These are phyloP conservation scores for Pluvianellus socialis DNA, from an alignment of 2,113 vertebrate species.

Conservation along the genomic window DNA sequence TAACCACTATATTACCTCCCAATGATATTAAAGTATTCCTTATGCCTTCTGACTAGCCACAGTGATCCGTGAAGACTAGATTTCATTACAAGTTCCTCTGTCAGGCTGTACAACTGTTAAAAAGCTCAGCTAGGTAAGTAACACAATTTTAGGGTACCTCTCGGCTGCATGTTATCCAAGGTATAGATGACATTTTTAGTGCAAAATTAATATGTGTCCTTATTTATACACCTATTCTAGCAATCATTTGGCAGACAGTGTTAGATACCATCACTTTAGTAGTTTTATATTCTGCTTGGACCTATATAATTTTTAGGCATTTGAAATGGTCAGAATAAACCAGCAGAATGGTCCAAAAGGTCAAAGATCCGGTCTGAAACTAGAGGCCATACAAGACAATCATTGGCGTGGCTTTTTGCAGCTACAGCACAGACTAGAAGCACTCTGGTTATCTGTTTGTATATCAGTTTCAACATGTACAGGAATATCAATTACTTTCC, in stretches of 20 bases:
- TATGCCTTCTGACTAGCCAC: not conserved
- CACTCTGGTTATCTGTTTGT: slow-evolving; percentile 1
- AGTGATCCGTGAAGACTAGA: not conserved
- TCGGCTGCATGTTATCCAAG: not conserved
- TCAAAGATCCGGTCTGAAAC: not conserved
- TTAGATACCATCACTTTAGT: not conserved
- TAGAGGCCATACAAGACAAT: not conserved
- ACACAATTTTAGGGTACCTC: not conserved
- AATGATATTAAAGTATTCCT: not conserved
- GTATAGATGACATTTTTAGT: not conserved
- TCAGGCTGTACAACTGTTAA: not conserved
- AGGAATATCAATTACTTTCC: slow-evolving; percentile 56
- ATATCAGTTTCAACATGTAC: slow-evolving; percentile 37
- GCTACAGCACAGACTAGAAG: not conserved
- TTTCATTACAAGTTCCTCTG: not conserved
- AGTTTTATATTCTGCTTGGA: not conserved
- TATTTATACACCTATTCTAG: not conserved
- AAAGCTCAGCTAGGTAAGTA: not conserved
- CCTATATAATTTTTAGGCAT: no score
- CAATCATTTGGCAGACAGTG: not conserved
- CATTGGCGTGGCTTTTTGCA: not conserved
- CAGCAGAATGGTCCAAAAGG: not conserved
- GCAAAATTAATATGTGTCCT: not conserved
- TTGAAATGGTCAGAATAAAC: not conserved
- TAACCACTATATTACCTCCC: not conserved